Evolutionary conservation across 2,797 vertebrate species (phyloP).

Genomic region (Phoxinus dragarum): DNA sequence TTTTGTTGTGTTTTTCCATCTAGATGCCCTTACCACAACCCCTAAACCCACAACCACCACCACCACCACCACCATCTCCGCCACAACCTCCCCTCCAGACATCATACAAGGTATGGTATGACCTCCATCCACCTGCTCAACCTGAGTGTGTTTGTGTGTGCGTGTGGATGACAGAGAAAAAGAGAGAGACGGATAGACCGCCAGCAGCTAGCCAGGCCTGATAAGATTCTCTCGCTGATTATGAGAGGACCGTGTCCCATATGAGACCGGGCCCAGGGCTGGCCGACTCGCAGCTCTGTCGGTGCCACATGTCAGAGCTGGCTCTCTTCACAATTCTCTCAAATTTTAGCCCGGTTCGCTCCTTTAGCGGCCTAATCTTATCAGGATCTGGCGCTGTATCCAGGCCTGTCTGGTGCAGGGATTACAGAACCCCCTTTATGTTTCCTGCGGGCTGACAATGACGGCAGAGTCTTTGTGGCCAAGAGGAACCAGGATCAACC

Average conservation of each 20-base stretch:
- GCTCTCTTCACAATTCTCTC: conserved; percentile 53
- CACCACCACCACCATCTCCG: conserved; percentile 78
- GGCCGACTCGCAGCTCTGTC: conserved; percentile 40
- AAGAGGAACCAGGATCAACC: conserved; percentile 44
- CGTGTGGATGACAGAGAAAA: conserved; percentile 10
- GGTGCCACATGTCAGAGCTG: conserved; percentile 49
- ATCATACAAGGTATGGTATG: conserved; percentile 84
- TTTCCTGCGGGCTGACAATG: conserved; percentile 62
- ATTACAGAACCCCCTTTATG: conserved; percentile 66
- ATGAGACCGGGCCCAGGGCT: conserved; percentile 50
- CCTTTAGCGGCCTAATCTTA: conserved; percentile 63
- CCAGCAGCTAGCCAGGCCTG: conserved; percentile 57
- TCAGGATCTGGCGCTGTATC: conserved; percentile 65
- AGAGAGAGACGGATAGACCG: conserved; percentile 36
- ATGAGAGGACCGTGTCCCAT: conserved; percentile 57
- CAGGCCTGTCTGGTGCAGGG: conserved; percentile 60
- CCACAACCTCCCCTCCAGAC: conserved; percentile 85
- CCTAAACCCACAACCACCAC: conserved; percentile 93
- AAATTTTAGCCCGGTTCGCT: conserved; percentile 54
- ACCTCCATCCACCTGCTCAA: conserved; percentile 79
- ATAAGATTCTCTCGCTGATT: conserved; percentile 65
- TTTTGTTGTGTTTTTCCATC: conserved; percentile 90
- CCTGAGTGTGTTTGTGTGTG: conserved; percentile 36
- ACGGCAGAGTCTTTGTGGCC: conserved; percentile 46
- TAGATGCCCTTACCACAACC: conserved; percentile 99